These are phyloP conservation scores for Xenopus borealis DNA, from an alignment of 2,113 vertebrate genomes.

Conservation along the genomic window DNA sequence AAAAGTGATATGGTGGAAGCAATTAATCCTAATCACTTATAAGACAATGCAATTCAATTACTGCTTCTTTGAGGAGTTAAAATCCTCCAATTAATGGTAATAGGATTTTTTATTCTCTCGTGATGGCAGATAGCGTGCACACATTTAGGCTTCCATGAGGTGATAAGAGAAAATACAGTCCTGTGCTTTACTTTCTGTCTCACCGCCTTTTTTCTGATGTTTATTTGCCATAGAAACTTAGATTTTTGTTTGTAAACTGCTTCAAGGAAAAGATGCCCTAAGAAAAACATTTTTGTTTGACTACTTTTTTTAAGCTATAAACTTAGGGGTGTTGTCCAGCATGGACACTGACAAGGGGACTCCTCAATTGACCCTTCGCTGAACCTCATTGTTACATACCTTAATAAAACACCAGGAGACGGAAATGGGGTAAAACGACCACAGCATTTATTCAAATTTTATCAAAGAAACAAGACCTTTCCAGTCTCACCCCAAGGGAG, in stretches of 20 bases:
- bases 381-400: too few relatives aligned
- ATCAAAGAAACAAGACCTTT: too few relatives aligned
- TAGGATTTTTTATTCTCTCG: conserved; percentile 57
- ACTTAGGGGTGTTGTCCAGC: too few relatives aligned
- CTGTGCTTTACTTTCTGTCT: conserved; percentile 8
- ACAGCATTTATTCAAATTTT: too few relatives aligned
- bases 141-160: conserved; percentile 20
- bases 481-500: too few relatives aligned
- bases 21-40: conserved; percentile 70
- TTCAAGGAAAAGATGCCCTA: neutral
- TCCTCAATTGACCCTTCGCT: too few relatives aligned
- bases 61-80: conserved; percentile 58
- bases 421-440: too few relatives aligned
- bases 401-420: too few relatives aligned
- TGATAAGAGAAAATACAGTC: conserved; percentile 30
- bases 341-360: too few relatives aligned
- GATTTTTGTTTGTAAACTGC: conserved; percentile 6
- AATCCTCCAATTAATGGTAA: conserved; percentile 65
- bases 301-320: too few relatives aligned
- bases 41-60: conserved; percentile 72
- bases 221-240: conserved; percentile 13
- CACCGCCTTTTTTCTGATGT: conserved; percentile 6
- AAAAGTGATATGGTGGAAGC: conserved; percentile 53
- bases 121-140: conserved; percentile 49
- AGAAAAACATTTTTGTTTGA: neutral